These are phyloP conservation scores for Otis tarda DNA, from an alignment of 2,113 vertebrate genomes.

Conservation along the genomic window DNA sequence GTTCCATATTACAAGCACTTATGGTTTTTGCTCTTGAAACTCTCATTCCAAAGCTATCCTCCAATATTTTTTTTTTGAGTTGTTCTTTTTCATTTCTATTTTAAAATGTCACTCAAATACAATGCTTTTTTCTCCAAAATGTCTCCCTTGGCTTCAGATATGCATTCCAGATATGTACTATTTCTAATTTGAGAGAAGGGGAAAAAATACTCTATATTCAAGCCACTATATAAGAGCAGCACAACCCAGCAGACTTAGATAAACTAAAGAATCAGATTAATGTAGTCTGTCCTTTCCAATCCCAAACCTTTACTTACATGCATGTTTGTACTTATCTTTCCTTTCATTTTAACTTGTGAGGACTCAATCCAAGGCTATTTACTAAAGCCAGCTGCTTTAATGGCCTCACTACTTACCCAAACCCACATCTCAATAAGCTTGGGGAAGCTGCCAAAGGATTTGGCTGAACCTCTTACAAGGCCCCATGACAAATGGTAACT, in stretches of 20 bases:
- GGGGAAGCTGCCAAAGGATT: constrained; percentile 55
- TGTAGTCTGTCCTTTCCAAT: neutral
- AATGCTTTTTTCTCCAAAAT: neutral
- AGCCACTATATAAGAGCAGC: neutral
- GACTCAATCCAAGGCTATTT: constrained; percentile 23
- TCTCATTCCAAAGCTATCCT: neutral
- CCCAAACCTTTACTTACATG: neutral
- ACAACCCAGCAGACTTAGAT: neutral
- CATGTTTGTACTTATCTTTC: constrained; percentile 17
- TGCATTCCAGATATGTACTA: neutral
- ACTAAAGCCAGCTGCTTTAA: constrained; percentile 36
- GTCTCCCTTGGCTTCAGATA: neutral
- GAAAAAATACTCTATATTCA: neutral
- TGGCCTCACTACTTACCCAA: constrained; percentile 51
- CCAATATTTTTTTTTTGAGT: neutral
- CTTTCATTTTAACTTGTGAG: constrained; percentile 3
- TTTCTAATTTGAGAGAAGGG: neutral
- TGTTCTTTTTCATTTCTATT: neutral
- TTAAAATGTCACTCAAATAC: neutral
- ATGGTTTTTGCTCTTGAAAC: neutral
- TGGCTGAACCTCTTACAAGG: constrained; percentile 18
- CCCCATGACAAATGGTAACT: constrained; percentile 30
- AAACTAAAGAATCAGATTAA: constrained; percentile 8
- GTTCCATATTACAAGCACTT: neutral
- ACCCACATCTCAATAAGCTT: neutral